Base-by-base conservation (phyloP, 1,140 invertebrate species). In the Nymphalis io region DNA sequence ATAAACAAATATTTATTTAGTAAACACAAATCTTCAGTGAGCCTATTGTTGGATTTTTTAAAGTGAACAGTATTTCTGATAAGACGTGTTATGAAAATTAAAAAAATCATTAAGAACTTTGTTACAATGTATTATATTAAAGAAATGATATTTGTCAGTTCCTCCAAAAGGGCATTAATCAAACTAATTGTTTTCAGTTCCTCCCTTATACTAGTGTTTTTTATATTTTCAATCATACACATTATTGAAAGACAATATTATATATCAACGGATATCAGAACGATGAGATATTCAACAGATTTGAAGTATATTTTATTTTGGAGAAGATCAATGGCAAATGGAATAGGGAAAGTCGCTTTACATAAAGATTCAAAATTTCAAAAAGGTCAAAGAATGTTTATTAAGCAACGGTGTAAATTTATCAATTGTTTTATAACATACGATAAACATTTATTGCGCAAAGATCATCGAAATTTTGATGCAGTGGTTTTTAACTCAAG, bases 271-370 rank as follows among this genome's bases (percentile, higher is more conserved):
- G 16, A 48, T 57, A n/a, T 55, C 46, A 18, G 12, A 20, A 53
- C 18, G 3, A 38, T 51, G 8, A 74, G 78, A 61, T 82, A 74
- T 57, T 42, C 74, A 51, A 81, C 84, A 6, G 87, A 88, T 62
- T 68, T 89, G 15, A 89, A 89, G 46, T 85, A 89, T 59, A 80
- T 89, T 48, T 59, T 89, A 6, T 75, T 88, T 58, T 89, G 85
- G 84, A 84, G 38, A 46, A 33, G 13, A 46, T 12, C 21, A 20
- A 27, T 27, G 46, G n/a, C 15, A 3, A 23, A 65, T 46, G 60
- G 20, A 72, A 60, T 11, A 12, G 40, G n/a, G 42, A 68, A 75
- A 51, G 10, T 68, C 1, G 1, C 16, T 8, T 18, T 10, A n/a
- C 55, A 55, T 11, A 12, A 18, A 39, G 33, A 0, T 4, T 23